Conservation (phyloP, 2,113 vertebrate genomes). For the Melanotaenia duboulayi region DNA sequence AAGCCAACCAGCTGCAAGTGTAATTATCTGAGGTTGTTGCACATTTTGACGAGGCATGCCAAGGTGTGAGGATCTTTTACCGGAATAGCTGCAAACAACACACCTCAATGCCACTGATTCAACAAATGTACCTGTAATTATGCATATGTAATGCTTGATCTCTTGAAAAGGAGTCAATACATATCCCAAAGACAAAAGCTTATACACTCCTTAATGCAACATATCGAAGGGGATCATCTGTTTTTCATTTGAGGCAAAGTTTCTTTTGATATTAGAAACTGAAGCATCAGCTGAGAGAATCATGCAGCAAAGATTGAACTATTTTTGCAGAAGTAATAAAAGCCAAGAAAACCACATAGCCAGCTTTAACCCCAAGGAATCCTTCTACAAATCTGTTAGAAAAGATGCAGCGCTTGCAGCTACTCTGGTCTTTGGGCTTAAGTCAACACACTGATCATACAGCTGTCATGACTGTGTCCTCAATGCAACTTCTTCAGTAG, state of each 20-base stretch:
- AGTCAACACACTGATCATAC: neutral
- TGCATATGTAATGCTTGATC: neutral
- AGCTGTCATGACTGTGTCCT: neutral
- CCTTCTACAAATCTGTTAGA: too few species aligned
- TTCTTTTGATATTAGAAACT: too few species aligned
- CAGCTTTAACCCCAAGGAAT: neutral
- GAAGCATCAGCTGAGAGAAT: too few species aligned
- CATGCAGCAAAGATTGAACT: neutral
- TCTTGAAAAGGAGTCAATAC: neutral
- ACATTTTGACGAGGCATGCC: constrained; percentile 42
- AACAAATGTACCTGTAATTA: constrained; percentile 7
- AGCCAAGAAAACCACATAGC: constrained; percentile 34
- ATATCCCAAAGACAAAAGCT: neutral
- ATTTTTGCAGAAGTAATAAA: constrained; percentile 21
- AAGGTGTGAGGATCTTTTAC: constrained; percentile 52
- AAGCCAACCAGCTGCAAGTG: constrained; percentile 71
- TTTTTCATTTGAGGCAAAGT: too few species aligned
- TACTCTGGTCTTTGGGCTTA: too few species aligned
- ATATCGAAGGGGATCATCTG: neutral
- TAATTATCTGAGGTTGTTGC: constrained; percentile 67
- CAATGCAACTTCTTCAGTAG: neutral
- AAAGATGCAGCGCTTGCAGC: too few species aligned
- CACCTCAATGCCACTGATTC: neutral
- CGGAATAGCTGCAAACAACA: constrained; percentile 20
- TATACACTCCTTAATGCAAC: neutral